Base-by-base conservation (phyloP, 2,888 invertebrate genomes). In the Alviniconcha strummeri region DNA sequence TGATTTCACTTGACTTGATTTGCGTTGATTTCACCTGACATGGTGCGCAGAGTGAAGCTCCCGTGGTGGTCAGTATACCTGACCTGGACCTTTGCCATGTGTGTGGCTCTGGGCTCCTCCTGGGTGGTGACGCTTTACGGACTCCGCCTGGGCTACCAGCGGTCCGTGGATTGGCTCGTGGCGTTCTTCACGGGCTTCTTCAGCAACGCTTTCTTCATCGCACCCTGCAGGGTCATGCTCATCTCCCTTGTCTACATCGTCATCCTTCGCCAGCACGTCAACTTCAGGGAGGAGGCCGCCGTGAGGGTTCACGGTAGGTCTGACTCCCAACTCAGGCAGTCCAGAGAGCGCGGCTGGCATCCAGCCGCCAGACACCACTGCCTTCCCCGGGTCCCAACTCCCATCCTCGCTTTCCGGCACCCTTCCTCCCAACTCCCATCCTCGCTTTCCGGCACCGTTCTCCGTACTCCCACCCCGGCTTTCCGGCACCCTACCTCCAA, bases 11-110 rank as follows among this genome's bases (percentile, higher is more conserved):
- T 71, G 71, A 71, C 71, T 19, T 71, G 71, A 71, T 9, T 71
- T 71, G 71, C 8, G 8, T 9, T 71, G 19, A 19, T 9, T 5
- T 71, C 19, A 5, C 17, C 0, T 71, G 17, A 3, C 5, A n/a
- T 71, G 5, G 36, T 36, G 36, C 36, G 36, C 52, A 56, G 56
- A 57, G n/a, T 17, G 55, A 17, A n/a, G 80, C 82, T 92, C 9
- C 92, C 92, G n/a, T 91, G 91, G 91, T 91, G 91, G 91, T 89
- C 87, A 81, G 55, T 91, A 5, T 91, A 91, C 86, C 85, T 91
- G 36, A 86, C 89, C 77, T 92, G 91, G 91, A 57, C 82, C 8
- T 36, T 91, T 19, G 87, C 89, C 2, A 19, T 90, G 8, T 11
- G 83, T 9, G 85, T 86, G 8, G 87, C 89, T n/a, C 0, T 91